Evolutionary conservation across 2,888 invertebrate genomes (phyloP), one percentile per base, ranked within the genome.

Genomic region (Ophion costatus): DNA sequence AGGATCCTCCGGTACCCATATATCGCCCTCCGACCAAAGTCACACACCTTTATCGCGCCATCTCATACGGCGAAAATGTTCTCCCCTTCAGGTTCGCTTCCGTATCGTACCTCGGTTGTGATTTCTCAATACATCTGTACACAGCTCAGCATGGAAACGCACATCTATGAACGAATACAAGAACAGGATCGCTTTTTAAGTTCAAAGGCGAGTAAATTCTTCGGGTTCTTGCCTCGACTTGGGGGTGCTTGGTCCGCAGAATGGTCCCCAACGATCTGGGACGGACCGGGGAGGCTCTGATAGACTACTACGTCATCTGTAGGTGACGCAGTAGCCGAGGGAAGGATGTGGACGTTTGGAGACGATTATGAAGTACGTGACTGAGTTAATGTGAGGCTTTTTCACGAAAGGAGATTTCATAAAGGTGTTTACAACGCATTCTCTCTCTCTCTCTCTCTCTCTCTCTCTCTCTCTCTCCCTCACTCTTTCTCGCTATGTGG

Each of bases 341-440:
- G 11, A 51, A 51, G 17, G 3, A 51, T 17, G 14, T 17, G 5
- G 51, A 51, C 14, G 17, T 51, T 51, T 51, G 17, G 17, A 51
- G 17, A 17, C 80, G 57, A 82, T 82, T 80, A 82, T 85, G 24
- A 80, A 85, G 79, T 79, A 74, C 67, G 76, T 73, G 73, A 77
- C 69, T 51, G 80, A 80, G 57, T 82, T 80, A 80, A 80, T 63
- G 75, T 29, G 63, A 57, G 24, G 45, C 69, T 77, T 61, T 73
- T 80, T 51, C 5, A 24, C 20, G 59, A 67, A 59, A 67, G 22
- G 57, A 45, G 64, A 64, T 64, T 42, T 24, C 1, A 56, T 22
- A 61, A 56, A 22, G 38, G 67, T 73, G 51, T 66, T 56, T 77
- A 61, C 14, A 73, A 64, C 61, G 14, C 4, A 2, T 10, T 20